Base-by-base conservation (phyloP, 1,140 invertebrate species). In the Andrena cerasifolii region DNA sequence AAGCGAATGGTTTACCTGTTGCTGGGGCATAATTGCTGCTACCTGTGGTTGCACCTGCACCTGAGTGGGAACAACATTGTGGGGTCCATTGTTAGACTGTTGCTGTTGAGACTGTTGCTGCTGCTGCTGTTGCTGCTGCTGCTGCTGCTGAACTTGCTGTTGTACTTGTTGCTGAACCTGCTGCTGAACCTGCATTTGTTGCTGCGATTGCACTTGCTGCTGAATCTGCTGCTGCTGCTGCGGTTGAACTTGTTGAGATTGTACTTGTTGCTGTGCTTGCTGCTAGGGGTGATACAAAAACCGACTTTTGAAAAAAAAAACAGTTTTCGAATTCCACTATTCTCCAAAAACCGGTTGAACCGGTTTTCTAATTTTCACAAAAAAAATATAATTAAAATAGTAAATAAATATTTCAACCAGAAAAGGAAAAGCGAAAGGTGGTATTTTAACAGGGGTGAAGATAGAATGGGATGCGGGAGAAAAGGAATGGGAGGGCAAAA, bases 11-110 rank as follows among this genome's bases (percentile, higher is more conserved):
- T 85, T 80, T 90, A 91, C 92, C 92, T 93, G 92, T 88, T 90
- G 91, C 76, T 94, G 94, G 54, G 94, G 93, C 87, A 95, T 93
- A 84, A 93, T 94, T 45, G 93, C 93, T 67, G 93, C 94, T 83
- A 93, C 93, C 85, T 93, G 91, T 40, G 91, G 89, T 65, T 91
- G 92, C n/a, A 93, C 93, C 82, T 93, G 89, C n/a, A 92, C 89
- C 82, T 93, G 93, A 54, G 86, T 89, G 73, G 88, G 91, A 79
- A 91, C 87, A 63, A 92, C 90, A 85, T 89, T 93, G 68, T 93
- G 91, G 8, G 86, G 90, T 68, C 87, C 88, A 74, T 90, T 92
- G 36, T 81, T 84, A 45, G 89, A 87, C 28, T 90, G 88, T 45
- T 91, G 89, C 40, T 90, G 88, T 14, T 88, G 89, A 1, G 72